A percentile compares a stretch with the other conserved stretches of the same genome.
Evolutionary conservation across 2,888 invertebrate species (phyloP).

Genomic region (Luperina nickerlii): DNA sequence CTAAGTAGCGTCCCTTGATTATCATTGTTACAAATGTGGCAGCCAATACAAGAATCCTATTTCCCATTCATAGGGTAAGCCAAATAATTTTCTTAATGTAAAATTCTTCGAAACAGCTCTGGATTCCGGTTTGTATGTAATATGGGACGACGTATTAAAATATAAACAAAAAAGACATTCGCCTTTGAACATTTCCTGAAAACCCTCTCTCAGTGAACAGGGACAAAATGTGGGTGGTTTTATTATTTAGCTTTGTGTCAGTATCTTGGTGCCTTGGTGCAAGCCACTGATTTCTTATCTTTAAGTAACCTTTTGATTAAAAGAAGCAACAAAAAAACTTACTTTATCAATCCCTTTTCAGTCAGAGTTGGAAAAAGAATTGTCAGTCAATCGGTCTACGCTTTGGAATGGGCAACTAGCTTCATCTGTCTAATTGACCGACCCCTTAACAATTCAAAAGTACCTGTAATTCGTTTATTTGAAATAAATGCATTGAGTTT

Average conservation of each 20-base stretch:
- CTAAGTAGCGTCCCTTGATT: not conserved
- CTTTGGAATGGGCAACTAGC: too few relatives aligned
- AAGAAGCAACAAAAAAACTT: not conserved
- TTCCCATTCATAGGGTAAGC: not conserved
- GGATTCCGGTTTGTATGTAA: not conserved
- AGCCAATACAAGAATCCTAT: not conserved
- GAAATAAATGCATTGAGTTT: too few relatives aligned
- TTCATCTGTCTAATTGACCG: too few relatives aligned
- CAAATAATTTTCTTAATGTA: not conserved
- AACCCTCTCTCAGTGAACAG: too few relatives aligned
- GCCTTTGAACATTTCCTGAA: not conserved
- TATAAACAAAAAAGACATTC: not conserved
- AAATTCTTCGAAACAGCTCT: not conserved
- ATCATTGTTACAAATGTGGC: not conserved
- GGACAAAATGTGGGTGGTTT: not conserved
- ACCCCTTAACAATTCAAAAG: too few relatives aligned
- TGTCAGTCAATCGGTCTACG: not conserved
- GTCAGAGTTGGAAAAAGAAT: not conserved
- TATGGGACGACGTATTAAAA: not conserved
- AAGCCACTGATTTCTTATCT: not conserved
- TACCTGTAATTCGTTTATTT: too few relatives aligned
- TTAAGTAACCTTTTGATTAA: not conserved
- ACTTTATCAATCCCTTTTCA: constrained; percentile 1
- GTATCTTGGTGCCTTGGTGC: not conserved
- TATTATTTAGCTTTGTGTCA: constrained; percentile 6